Conservation (phyloP, 1,140 invertebrate species). For the Drosophila busckii region DNA sequence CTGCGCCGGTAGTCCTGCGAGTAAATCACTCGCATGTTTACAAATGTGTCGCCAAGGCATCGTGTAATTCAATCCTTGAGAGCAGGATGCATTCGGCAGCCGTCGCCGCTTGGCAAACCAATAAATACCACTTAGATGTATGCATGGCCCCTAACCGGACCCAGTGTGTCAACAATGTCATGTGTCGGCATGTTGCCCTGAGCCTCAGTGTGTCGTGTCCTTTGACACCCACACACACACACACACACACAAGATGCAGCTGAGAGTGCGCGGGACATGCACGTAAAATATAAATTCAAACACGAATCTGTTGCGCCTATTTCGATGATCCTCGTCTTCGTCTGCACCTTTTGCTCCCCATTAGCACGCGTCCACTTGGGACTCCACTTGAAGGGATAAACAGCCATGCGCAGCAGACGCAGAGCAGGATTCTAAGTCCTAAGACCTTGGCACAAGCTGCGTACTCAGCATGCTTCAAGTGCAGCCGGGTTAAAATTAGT, state of each 20-base stretch:
- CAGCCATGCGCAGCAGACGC: background rate
- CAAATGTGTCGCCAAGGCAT: slow-evolving; percentile 74
- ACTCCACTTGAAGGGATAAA: slow-evolving; percentile 58
- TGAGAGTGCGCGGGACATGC: slow-evolving; percentile 59
- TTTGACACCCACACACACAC: slow-evolving; percentile 51
- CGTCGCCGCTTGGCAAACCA: slow-evolving; percentile 73
- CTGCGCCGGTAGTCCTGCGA: slow-evolving; percentile 50
- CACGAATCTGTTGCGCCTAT: slow-evolving; percentile 38
- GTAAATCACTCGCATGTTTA: slow-evolving; percentile 67
- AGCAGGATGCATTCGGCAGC: slow-evolving; percentile 67
- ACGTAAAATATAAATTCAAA: slow-evolving; percentile 56
- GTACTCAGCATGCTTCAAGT: slow-evolving; percentile 41
- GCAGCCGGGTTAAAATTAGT: slow-evolving; percentile 71
- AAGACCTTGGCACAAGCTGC: slow-evolving; percentile 15
- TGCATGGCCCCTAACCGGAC: slow-evolving; percentile 29
- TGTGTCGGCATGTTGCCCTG: slow-evolving; percentile 63
- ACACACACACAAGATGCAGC: slow-evolving; percentile 40
- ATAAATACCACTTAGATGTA: slow-evolving; percentile 69
- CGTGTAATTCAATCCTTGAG: slow-evolving; percentile 68
- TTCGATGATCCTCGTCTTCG: slow-evolving; percentile 29
- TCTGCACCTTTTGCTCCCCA: slow-evolving; percentile 70
- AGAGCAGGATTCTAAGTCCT: slow-evolving; percentile 2
- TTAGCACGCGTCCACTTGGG: slow-evolving; percentile 67
- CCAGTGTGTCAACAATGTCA: slow-evolving; percentile 70
- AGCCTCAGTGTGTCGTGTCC: slow-evolving; percentile 60